These are phyloP conservation scores for Dicaeum eximium DNA, from an alignment of 2,113 vertebrate genomes.

Conservation along the genomic window DNA sequence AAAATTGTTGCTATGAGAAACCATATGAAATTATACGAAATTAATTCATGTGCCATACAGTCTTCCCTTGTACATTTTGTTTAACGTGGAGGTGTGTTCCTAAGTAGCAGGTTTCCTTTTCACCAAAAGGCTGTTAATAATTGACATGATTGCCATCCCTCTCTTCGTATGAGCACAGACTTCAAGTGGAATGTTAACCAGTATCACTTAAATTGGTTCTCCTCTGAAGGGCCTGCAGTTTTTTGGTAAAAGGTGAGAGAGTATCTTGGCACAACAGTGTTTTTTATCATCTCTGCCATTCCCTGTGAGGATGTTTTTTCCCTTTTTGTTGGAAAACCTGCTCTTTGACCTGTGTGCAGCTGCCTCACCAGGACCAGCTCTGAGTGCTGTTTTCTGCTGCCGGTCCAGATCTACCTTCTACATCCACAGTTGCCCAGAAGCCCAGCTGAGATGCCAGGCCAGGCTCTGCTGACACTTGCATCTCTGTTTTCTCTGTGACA, in stretches of 20 bases:
- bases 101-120: background rate
- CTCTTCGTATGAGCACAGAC: background rate
- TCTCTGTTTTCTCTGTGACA: background rate
- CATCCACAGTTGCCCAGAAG: background rate
- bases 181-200: background rate
- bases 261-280: background rate
- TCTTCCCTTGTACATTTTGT: background rate
- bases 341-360: background rate
- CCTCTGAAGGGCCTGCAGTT: background rate
- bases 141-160: background rate
- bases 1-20: background rate
- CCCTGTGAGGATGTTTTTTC: background rate
- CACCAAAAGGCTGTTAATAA: background rate
- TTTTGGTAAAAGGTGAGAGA: background rate
- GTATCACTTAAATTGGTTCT: background rate
- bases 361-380: background rate
- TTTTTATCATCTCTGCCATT: background rate
- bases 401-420: background rate
- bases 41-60: background rate
- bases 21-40: background rate
- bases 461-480: background rate
- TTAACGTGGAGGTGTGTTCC: background rate
- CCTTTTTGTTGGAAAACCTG: background rate
- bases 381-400: slow-evolving; percentile 13
- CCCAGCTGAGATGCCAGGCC: accelerated